These are phyloP conservation scores for Watsonalla binaria DNA, from an alignment of 2,888 invertebrate genomes.

Conservation along the genomic window DNA sequence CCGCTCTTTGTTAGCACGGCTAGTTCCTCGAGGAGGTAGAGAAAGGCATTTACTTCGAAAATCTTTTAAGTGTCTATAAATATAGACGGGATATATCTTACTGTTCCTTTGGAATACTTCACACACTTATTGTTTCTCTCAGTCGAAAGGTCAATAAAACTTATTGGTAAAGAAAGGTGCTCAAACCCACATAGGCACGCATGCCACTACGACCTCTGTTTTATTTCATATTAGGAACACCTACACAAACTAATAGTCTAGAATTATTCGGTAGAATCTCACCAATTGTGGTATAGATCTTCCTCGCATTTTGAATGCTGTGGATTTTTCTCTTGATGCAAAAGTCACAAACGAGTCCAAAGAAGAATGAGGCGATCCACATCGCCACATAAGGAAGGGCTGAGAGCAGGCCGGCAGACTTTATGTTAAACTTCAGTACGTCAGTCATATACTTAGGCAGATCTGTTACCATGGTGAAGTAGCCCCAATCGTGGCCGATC, in stretches of 20 bases:
- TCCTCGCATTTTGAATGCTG: constrained; percentile 77
- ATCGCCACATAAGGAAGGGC: constrained; percentile 82
- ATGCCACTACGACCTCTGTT: neutral
- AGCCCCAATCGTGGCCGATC: constrained; percentile 84
- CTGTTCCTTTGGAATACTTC: no score
- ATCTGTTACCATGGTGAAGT: constrained; percentile 85
- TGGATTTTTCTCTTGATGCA: constrained; percentile 79
- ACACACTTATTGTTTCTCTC: no score
- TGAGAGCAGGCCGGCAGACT: constrained; percentile 80
- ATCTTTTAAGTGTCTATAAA: no score
- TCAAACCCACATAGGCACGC: no score
- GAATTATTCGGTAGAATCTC: constrained; percentile 28
- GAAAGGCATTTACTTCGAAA: no score
- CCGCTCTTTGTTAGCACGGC: no score
- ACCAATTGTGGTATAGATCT: constrained; percentile 84
- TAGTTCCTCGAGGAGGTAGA: no score
- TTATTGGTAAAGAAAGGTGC: no score
- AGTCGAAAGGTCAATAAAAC: no score
- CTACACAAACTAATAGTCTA: neutral
- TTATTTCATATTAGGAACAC: neutral
- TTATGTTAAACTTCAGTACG: constrained; percentile 81
- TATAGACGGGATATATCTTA: no score
- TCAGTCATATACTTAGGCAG: constrained; percentile 84
- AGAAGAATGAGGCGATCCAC: constrained; percentile 81
- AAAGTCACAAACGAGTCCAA: constrained; percentile 84